Evolutionary conservation across 1,140 invertebrate genomes (phyloP).

Genomic region (Leptinotarsa undecemlineata): DNA sequence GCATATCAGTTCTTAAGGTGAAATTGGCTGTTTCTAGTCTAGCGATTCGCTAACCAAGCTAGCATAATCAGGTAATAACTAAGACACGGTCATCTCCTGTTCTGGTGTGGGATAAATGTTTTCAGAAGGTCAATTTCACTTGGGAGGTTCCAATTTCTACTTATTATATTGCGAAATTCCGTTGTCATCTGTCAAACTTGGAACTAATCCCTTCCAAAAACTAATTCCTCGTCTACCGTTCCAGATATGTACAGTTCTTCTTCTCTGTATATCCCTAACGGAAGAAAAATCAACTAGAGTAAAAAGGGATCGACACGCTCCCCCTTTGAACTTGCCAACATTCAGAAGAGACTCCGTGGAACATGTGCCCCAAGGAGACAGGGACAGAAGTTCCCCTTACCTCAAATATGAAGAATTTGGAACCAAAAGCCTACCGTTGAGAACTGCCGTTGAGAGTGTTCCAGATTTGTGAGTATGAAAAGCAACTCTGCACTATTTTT

Average conservation of each 20-base stretch:
- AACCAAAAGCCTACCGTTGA: constrained; percentile 58
- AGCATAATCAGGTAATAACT: too few species aligned
- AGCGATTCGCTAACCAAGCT: too few species aligned
- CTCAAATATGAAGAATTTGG: constrained; percentile 47
- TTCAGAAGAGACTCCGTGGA: constrained; percentile 64
- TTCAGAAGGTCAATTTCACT: too few species aligned
- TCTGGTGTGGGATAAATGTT: too few species aligned
- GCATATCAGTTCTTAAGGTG: too few species aligned
- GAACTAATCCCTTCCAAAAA: too few species aligned
- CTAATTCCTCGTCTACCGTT: not conserved
- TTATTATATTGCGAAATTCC: too few species aligned
- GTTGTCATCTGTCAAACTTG: too few species aligned
- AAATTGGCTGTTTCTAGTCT: too few species aligned
- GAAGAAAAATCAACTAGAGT: constrained; percentile 27
- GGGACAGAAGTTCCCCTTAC: constrained; percentile 34
- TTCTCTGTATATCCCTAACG: constrained; percentile 27
- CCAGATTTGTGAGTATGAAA: constrained; percentile 53
- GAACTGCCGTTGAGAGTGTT: constrained; percentile 63
- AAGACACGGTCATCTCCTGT: too few species aligned
- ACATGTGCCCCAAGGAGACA: constrained; percentile 42
- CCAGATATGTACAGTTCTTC: constrained; percentile 31
- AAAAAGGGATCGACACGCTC: constrained; percentile 38
- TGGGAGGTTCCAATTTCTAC: too few species aligned
- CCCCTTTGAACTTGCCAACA: constrained; percentile 44
- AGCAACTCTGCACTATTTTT: too few species aligned